phyloP scores from a whole-genome alignment of 2,113 vertebrate species.

The Leptocoma aspasia region DNA sequence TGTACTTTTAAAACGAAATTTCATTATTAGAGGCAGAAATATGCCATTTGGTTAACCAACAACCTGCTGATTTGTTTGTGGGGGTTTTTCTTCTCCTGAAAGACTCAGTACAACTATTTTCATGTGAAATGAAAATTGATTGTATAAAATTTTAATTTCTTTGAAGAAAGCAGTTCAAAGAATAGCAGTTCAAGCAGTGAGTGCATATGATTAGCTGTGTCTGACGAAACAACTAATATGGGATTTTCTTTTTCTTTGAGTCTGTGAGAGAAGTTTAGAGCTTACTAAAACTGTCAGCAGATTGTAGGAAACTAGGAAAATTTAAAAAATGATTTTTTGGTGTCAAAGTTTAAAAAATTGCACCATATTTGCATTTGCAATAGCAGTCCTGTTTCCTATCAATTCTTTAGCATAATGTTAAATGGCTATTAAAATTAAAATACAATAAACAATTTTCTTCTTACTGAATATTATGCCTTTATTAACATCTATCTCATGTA shows the following conservation, averaged over 20 bases:
- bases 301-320: neutral
- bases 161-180: neutral
- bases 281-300: neutral
- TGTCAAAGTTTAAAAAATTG: neutral
- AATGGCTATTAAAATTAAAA: neutral
- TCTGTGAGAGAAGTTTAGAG: neutral
- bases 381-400: neutral
- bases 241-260: neutral
- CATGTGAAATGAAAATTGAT: neutral
- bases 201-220: neutral
- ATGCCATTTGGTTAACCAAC: rapidly evolving
- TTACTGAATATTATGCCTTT: neutral
- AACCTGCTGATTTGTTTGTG: neutral
- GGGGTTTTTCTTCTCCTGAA: rapidly evolving
- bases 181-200: neutral
- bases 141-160: neutral
- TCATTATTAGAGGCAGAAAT: neutral
- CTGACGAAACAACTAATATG: neutral
- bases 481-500: neutral
- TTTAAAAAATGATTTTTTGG: neutral
- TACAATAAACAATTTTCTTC: neutral
- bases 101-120: neutral
- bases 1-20: neutral
- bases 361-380: neutral
- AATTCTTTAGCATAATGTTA: neutral